These are phyloP conservation scores for Cynocephalus volans DNA, from an alignment of 2,113 vertebrate species.

Conservation along the genomic window DNA sequence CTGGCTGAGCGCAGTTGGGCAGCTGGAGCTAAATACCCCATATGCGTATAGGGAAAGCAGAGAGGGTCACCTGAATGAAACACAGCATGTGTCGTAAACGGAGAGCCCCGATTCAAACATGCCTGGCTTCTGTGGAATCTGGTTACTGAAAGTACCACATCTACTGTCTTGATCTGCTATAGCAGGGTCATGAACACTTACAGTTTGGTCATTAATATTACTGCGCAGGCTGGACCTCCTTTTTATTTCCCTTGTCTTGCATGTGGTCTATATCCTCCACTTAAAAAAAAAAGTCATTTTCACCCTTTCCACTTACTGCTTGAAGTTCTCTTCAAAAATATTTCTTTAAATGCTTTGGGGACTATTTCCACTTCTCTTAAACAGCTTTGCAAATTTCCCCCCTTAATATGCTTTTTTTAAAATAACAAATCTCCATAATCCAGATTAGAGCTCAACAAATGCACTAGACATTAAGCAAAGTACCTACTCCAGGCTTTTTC, in stretches of 20 bases:
- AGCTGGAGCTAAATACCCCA: neutral
- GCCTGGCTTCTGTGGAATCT: neutral
- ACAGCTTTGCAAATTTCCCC: neutral
- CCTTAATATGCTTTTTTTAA: neutral
- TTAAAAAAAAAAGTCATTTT: neutral
- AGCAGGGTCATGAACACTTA: neutral
- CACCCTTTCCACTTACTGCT: neutral
- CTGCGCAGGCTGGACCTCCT: neutral
- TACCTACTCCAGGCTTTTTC: neutral
- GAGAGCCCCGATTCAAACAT: no score
- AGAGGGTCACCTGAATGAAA: no score
- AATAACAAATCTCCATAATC: slow-evolving; percentile 54
- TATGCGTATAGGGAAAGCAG: neutral
- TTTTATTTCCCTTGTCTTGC: neutral
- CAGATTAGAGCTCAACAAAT: slow-evolving; percentile 53
- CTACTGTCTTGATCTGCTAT: neutral
- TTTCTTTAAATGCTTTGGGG: neutral
- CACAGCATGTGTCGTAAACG: accelerated
- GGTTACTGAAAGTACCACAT: neutral
- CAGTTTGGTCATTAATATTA: neutral
- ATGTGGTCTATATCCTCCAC: neutral
- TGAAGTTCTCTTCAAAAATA: neutral
- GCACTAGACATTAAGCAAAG: slow-evolving; percentile 21
- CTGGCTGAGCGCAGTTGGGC: neutral
- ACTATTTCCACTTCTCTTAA: slow-evolving; percentile 43